A percentile compares a stretch with the other conserved stretches of the same genome.
Evolutionary conservation across 92 coral and sea anemone genomes (phyloP).

Genomic region (Phenganax subtilis): DNA sequence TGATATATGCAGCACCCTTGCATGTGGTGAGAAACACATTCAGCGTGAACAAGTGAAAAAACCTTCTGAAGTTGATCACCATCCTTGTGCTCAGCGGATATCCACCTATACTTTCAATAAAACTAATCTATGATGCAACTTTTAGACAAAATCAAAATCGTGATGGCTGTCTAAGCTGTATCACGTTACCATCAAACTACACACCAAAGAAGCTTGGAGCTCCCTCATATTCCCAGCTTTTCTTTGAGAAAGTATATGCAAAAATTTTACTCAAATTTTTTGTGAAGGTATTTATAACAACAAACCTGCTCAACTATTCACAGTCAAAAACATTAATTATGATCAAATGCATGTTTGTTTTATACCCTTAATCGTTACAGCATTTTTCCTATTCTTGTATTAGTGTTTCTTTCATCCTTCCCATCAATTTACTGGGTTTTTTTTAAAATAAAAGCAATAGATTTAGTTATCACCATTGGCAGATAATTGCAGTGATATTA

Average conservation of each 20-base stretch:
- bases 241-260: constrained; percentile 61
- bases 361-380: too few species aligned
- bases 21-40: too few species aligned
- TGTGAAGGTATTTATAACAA: constrained; percentile 65
- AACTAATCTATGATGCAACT: neutral
- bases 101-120: neutral
- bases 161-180: constrained; percentile 79
- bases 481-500: too few species aligned
- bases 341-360: neutral
- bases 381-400: too few species aligned
- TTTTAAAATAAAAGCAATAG: too few species aligned
- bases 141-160: constrained; percentile 63
- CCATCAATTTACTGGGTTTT: too few species aligned
- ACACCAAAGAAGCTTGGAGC: constrained; percentile 61
- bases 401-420: too few species aligned
- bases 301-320: neutral
- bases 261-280: constrained; percentile 64
- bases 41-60: too few species aligned
- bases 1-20: too few species aligned
- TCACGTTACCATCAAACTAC: constrained; percentile 59
- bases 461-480: too few species aligned
- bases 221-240: constrained; percentile 54
- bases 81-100: neutral
- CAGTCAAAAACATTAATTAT: neutral
- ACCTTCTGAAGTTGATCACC: too few species aligned